A percentile compares a stretch with the other conserved stretches of the same genome.
Conservation (phyloP, 1,140 invertebrate genomes). For the Dysdera silvatica region DNA sequence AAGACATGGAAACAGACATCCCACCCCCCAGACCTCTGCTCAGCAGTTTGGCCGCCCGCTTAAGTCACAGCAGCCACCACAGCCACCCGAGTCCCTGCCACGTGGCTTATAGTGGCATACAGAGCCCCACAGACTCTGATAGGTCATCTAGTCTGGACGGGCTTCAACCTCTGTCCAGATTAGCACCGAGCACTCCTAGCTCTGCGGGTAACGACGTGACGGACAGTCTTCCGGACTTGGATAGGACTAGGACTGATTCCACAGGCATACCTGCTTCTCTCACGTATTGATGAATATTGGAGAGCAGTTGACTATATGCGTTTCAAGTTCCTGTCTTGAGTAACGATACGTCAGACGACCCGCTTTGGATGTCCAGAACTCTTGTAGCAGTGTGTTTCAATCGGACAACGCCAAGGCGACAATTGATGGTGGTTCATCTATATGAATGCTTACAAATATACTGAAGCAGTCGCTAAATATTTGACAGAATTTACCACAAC, state of each 20-base stretch:
- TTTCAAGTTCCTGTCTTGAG: no score
- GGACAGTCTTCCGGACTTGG: slow-evolving; percentile 18
- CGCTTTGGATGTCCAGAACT: no score
- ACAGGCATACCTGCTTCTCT: slow-evolving; percentile 14
- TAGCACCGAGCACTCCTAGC: slow-evolving; percentile 7
- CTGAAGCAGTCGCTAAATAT: no score
- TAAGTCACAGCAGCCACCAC: slow-evolving; percentile 1
- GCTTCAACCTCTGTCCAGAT: slow-evolving; percentile 12
- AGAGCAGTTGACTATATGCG: background rate
- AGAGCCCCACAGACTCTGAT: slow-evolving; percentile 26
- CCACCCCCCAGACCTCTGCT: slow-evolving; percentile 21
- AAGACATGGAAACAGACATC: no score
- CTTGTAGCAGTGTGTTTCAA: no score
- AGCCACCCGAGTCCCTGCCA: slow-evolving; percentile 2
- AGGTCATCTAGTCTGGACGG: slow-evolving; percentile 22
- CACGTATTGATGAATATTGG: slow-evolving; percentile 4
- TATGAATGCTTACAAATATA: no score
- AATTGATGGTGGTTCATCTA: no score
- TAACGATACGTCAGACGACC: no score
- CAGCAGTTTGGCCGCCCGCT: slow-evolving; percentile 21
- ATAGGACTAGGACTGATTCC: slow-evolving; percentile 2
- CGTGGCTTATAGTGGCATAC: slow-evolving; percentile 26
- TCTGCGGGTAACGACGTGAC: slow-evolving; percentile 19
- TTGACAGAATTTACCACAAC: no score
- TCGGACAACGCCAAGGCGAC: no score